Evolutionary conservation across 2,113 vertebrate species (phyloP).

Genomic region (Catagonus wagneri): DNA sequence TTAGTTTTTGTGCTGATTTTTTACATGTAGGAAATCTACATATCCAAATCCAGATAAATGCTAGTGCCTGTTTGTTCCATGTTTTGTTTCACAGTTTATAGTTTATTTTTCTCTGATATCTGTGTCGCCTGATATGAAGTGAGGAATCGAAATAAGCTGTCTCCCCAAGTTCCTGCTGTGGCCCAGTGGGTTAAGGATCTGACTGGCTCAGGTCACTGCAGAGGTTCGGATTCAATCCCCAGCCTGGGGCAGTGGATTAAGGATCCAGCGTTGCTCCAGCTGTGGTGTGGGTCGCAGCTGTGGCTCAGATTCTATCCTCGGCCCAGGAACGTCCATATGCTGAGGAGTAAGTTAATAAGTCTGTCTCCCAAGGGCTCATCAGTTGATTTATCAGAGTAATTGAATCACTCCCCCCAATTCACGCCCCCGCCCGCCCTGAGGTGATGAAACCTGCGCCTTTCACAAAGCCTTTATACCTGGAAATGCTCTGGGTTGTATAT

Average conservation of each 20-base stretch:
- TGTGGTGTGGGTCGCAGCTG: too few relatives aligned
- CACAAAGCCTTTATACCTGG: accelerated
- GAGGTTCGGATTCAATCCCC: too few relatives aligned
- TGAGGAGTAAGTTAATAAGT: too few relatives aligned
- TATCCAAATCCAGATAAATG: background rate
- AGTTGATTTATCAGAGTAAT: too few relatives aligned
- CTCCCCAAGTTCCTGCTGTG: too few relatives aligned
- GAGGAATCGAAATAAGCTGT: too few relatives aligned
- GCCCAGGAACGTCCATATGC: too few relatives aligned
- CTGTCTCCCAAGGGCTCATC: background rate
- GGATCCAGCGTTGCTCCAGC: too few relatives aligned
- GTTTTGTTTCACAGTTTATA: background rate
- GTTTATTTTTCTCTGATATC: background rate
- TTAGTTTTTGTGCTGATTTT: background rate
- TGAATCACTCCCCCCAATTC: accelerated
- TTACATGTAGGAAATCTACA: background rate
- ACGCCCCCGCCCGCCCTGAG: accelerated
- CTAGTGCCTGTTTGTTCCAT: background rate
- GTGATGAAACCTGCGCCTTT: background rate
- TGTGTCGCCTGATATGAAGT: background rate
- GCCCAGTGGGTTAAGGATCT: too few relatives aligned
- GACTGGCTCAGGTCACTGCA: too few relatives aligned
- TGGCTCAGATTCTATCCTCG: too few relatives aligned
- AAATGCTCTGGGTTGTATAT: background rate
- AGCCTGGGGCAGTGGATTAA: too few relatives aligned